Evolutionary conservation across 2,797 vertebrate genomes (phyloP).

Genomic region (Columba guinea): DNA sequence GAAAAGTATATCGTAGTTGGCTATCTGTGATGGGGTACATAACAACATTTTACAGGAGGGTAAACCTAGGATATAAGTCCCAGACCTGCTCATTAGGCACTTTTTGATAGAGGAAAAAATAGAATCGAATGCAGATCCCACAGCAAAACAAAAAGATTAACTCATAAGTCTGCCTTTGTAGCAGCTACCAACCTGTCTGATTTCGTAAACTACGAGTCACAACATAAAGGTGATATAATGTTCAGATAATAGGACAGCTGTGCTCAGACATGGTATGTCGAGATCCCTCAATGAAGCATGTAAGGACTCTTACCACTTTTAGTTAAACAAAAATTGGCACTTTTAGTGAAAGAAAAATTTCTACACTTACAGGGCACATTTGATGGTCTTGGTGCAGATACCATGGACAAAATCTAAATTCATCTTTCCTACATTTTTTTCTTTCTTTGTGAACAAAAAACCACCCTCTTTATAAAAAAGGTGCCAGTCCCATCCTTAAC

Average conservation of each 20-base stretch:
- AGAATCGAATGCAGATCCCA: background rate
- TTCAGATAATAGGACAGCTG: background rate
- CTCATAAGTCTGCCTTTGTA: background rate
- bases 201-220: background rate
- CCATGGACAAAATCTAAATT: background rate
- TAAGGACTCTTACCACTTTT: background rate
- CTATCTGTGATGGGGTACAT: background rate
- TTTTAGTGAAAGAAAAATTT: background rate
- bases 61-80: background rate
- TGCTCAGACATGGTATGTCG: background rate
- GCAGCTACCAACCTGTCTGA: background rate
- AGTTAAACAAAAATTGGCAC: background rate
- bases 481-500: background rate
- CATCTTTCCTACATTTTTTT: background rate
- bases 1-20: background rate
- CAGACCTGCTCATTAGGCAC: background rate
- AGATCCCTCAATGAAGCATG: background rate
- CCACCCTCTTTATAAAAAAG: background rate
- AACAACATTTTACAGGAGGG: background rate
- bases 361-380: background rate
- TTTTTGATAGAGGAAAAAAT: background rate
- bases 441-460: background rate
- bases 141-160: background rate
- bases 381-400: background rate
- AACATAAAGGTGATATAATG: background rate